Base-by-base conservation (phyloP, 2,888 invertebrate genomes). In the Pollenia labialis region DNA sequence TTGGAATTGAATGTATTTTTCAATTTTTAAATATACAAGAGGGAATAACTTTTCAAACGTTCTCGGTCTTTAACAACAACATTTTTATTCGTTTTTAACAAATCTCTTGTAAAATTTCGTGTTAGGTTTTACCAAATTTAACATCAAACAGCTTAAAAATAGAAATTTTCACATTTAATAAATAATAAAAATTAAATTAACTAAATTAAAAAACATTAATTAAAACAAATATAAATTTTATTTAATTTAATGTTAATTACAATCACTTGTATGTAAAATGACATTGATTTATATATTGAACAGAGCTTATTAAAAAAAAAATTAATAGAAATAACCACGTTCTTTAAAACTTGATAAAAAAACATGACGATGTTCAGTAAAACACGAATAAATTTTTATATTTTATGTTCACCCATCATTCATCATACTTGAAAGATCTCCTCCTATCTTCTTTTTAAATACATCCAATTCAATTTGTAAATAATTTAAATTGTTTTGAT, bases 271-370 rank as follows among this genome's bases (percentile, higher is more conserved):
- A 58, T 62, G 2, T 18, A 18, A 60, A 69, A 60, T 62, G 72
- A 81, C 74, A 74, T 40, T 66, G 81, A 81, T 66, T 74, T 68
- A 81, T 74, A 74, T 12, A n/a, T 69, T 69, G 18, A 23, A 62
- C 18, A 14, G 16, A n/a, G 11, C 60, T 68, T 56, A 54, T 8
- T 23, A 32, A 9, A n/a, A 52, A 7, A n/a, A 42, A 32, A 56
- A 18, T 56, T 32, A 18, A 50, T 77, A 42, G 48, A 60, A 42
- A 14, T 46, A 46, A 71, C 62, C 48, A 82, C 48, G 18, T 40
- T 69, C 46, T 64, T 54, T 16, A 58, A 79, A 69, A 18, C 62
- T 62, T 69, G 14, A 69, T 54, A n/a, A 32, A 42, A 50, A 72
- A 48, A 48, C 64, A 14, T 40, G 12, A 32, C 16, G 16, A 46